Evolutionary conservation across 2,888 invertebrate species (phyloP), one percentile per base, ranked within the genome.

Genomic region (Habrosyne pyritoides): DNA sequence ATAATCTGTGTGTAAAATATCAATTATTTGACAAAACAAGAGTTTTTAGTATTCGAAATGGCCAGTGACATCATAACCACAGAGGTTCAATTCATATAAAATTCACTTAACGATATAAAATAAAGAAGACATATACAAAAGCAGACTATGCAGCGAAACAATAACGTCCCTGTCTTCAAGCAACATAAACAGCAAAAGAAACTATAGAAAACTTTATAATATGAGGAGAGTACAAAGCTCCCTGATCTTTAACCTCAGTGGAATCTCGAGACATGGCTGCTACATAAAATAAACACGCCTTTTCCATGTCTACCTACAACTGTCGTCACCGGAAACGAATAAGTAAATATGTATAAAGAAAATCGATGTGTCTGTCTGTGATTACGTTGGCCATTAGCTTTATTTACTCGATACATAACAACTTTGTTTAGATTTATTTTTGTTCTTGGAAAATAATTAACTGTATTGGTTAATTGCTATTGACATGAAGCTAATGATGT

Each of bases 341-440:
- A 42, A 42, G 42, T 42, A 42, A 42, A 42, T 42, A 42, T 42
- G 42, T 42, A 42, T 42, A 42, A 42, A 42, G 42, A 42, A 42
- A 42, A 42, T 42, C 42, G 42, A 42, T 42, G 42, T 42, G 42
- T 42, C 42, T 42, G 18, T 42, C 42, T 42, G 18, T 18, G 8
- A 42, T 42, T 42, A 42, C 42, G 14, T 18, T 8, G 42, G 42
- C 42, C 42, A 42, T 42, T 42, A 42, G 42, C 42, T 18, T 42
- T 42, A 42, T 42, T 42, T 42, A 42, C 18, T 42, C 14, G 0
- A 42, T 36, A 36, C 14, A 36, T 36, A 36, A 10, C n/a, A 3
- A n/a, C 7, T 42, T 8, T 42, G 42, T 42, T 42, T 42, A 42
- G 14, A 42, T 42, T 18, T 42, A 18, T 18, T 42, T 42, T 18